These are phyloP conservation scores for Malurus leucopterus DNA, from an alignment of 2,797 vertebrate species.

Conservation along the genomic window DNA sequence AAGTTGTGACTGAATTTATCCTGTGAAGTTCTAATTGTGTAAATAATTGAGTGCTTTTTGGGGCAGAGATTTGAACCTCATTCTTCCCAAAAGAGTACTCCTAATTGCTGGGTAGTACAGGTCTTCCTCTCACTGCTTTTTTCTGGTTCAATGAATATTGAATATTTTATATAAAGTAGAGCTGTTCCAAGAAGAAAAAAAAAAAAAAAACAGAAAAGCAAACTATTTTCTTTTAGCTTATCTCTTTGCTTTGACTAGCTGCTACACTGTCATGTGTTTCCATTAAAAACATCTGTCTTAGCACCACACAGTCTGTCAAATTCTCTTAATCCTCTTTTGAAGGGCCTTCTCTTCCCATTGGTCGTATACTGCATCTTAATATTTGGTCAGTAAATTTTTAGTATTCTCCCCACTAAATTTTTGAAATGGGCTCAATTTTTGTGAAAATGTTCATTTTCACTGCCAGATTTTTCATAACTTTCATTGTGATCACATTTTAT, in stretches of 20 bases:
- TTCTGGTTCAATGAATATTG: background rate
- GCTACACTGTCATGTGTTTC: background rate
- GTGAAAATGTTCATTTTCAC: background rate
- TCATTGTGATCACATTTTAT: background rate
- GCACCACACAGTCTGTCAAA: background rate
- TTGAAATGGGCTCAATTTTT: background rate
- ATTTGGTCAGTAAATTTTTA: background rate
- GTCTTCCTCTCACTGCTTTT: background rate
- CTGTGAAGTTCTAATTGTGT: background rate
- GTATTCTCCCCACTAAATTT: background rate
- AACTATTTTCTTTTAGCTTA: background rate
- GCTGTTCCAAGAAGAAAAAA: background rate
- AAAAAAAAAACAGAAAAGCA: background rate
- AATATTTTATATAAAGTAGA: background rate
- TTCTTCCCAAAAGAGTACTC: background rate
- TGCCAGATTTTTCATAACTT: background rate
- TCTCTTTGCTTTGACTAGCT: background rate
- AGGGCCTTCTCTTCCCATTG: background rate
- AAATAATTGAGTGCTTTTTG: conserved; percentile 9
- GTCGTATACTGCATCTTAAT: background rate
- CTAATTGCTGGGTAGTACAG: background rate
- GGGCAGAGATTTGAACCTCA: background rate
- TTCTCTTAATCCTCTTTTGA: conserved; percentile 6
- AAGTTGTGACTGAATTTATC: background rate
- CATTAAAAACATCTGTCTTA: background rate